phyloP scores from a whole-genome alignment of 2,113 vertebrate genomes.

The Smithornis capensis region DNA sequence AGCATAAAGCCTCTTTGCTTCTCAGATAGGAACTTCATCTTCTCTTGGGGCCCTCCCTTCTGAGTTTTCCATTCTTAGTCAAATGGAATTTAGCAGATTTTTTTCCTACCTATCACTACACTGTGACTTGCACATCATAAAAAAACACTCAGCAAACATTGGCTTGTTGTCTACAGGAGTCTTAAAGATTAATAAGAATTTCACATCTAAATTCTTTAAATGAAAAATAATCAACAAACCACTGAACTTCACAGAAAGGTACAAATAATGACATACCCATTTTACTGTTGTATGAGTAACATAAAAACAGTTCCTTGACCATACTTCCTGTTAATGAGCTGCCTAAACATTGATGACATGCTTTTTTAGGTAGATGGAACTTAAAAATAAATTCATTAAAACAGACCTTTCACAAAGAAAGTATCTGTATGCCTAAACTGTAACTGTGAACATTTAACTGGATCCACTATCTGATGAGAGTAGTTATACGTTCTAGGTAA shows the following conservation, averaged over 20 bases:
- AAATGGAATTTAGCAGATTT: background rate
- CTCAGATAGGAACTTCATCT: background rate
- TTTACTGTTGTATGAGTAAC: background rate
- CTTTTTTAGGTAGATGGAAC: background rate
- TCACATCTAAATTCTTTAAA: background rate
- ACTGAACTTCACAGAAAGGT: background rate
- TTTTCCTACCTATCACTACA: background rate
- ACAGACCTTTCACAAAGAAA: background rate
- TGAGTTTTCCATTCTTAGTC: background rate
- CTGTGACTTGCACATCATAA: background rate
- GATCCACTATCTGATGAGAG: no score
- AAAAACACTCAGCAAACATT: background rate
- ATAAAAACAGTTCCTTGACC: background rate
- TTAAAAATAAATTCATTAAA: background rate
- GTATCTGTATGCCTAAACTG: background rate
- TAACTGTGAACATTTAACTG: background rate
- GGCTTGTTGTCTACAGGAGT: background rate
- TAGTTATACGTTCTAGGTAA: background rate
- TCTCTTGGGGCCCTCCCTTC: background rate
- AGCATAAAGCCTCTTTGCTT: background rate
- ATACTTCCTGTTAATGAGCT: background rate
- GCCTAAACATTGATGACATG: background rate
- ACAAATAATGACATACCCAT: background rate
- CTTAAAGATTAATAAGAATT: background rate
- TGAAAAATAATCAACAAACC: background rate